phyloP scores from a whole-genome alignment of 2,797 vertebrate genomes.

The Sparidentex hasta region DNA sequence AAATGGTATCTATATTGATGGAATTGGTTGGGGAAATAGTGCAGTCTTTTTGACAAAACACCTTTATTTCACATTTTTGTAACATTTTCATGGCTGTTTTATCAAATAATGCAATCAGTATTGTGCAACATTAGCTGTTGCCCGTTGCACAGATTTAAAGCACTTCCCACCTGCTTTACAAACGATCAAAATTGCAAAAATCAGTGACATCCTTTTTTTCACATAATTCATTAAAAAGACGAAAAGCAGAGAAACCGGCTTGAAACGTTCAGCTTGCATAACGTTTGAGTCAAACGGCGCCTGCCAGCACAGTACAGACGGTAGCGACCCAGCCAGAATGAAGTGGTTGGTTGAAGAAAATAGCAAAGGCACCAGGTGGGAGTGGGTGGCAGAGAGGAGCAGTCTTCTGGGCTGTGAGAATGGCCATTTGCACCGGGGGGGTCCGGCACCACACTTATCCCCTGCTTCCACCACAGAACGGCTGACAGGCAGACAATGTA shows the following conservation, averaged over 20 bases:
- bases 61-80: conserved; percentile 3
- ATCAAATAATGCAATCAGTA: neutral
- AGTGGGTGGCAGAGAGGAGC: conserved; percentile 90
- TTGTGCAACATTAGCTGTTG: neutral
- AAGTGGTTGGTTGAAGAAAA: conserved; percentile 88
- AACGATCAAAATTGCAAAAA: conserved; percentile 49
- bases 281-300: conserved; percentile 80
- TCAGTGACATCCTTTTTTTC: conserved; percentile 43
- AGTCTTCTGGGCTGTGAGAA: conserved; percentile 91
- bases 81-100: neutral
- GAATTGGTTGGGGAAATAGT: neutral
- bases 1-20: neutral
- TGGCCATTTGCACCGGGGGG: conserved; percentile 88
- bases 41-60: neutral
- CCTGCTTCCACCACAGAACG: conserved; percentile 72
- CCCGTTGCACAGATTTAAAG: conserved; percentile 25
- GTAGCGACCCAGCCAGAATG: conserved; percentile 87
- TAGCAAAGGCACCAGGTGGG: conserved; percentile 91
- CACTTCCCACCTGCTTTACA: conserved; percentile 58
- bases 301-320: conserved; percentile 90
- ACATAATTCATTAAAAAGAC: conserved; percentile 63
- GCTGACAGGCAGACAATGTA: conserved; percentile 83
- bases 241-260: conserved; percentile 56
- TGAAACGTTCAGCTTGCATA: conserved; percentile 83
- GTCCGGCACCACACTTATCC: conserved; percentile 79